Conservation (phyloP, 2,888 invertebrate species). For the Flexamia atlantica region DNA sequence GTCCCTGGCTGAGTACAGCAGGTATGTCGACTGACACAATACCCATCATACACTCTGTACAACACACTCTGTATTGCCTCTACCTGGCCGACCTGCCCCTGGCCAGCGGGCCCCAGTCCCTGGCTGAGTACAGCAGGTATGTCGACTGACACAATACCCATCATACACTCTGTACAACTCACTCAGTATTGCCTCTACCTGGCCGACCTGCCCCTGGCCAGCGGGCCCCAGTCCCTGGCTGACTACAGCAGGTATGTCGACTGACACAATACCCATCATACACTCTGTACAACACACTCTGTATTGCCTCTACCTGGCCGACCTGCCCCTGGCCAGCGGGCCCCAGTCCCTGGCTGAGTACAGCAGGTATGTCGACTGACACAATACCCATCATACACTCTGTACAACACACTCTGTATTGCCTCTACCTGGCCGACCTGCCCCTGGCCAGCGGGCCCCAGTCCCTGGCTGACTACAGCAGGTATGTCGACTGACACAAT, state of each 20-base stretch:
- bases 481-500: too few species aligned
- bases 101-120: conserved; percentile 62
- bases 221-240: conserved; percentile 64
- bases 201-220: conserved; percentile 51
- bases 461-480: conserved; percentile 67
- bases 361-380: too few species aligned
- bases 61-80: too few species aligned
- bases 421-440: conserved; percentile 76
- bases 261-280: too few species aligned
- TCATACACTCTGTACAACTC: too few species aligned
- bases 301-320: conserved; percentile 78
- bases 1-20: conserved; percentile 67
- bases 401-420: too few species aligned
- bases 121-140: conserved; percentile 68
- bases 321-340: conserved; percentile 57
- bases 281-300: too few species aligned
- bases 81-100: conserved; percentile 73
- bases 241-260: conserved; percentile 69
- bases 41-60: too few species aligned
- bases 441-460: conserved; percentile 62
- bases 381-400: too few species aligned
- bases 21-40: too few species aligned
- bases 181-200: conserved; percentile 81
- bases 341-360: conserved; percentile 66
- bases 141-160: too few species aligned